phyloP scores from a whole-genome alignment of 2,888 invertebrate genomes.

The Ceramica pisi region DNA sequence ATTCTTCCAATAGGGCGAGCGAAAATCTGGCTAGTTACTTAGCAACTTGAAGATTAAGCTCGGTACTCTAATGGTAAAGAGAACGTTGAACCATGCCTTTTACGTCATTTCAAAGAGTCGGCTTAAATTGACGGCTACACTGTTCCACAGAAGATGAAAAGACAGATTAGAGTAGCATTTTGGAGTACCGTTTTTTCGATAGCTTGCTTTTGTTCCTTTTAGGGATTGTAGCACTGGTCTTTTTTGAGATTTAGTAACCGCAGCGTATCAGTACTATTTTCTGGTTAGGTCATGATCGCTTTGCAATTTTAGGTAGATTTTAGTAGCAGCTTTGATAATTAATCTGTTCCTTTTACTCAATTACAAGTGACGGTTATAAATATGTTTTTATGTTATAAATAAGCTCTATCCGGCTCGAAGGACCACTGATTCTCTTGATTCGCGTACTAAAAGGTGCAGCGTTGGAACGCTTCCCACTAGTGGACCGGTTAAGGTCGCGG shows the following conservation, averaged over 20 bases:
- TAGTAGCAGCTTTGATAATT: too few species aligned
- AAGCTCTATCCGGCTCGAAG: neutral
- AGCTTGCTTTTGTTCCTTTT: neutral
- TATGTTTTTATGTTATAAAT: neutral
- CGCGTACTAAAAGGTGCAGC: too few species aligned
- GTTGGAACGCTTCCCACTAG: too few species aligned
- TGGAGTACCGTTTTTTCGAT: neutral
- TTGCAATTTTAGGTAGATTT: too few species aligned
- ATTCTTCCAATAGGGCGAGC: neutral
- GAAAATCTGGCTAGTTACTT: conserved; percentile 17
- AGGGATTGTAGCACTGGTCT: neutral
- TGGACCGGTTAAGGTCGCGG: too few species aligned
- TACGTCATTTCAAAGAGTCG: neutral
- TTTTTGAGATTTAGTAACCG: neutral
- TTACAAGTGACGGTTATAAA: too few species aligned
- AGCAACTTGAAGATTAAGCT: conserved; percentile 20
- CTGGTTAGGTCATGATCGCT: neutral
- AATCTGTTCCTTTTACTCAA: too few species aligned
- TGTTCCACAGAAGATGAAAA: neutral
- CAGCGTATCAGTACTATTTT: neutral
- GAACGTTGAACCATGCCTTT: neutral
- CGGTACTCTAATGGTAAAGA: neutral
- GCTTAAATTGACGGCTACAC: neutral
- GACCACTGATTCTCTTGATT: neutral
- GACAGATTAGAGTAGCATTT: neutral